Evolutionary conservation across 37 sponge, comb jelly and placozoan species (phyloP).

Genomic region (Chondrilla cf. caribensis): DNA sequence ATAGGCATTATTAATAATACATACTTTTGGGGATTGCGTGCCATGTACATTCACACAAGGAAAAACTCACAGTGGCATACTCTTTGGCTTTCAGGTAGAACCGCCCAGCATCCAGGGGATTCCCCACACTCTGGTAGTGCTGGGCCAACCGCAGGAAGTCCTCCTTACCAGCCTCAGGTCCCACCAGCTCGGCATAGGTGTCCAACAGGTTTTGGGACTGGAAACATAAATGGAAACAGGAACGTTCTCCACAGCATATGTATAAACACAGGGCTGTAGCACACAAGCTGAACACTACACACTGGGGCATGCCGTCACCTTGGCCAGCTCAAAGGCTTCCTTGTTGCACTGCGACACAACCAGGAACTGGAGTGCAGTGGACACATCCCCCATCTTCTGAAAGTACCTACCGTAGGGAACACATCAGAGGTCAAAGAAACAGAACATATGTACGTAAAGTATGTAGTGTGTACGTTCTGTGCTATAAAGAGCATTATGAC

Average conservation of each 20-base stretch:
- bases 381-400: conserved; percentile 77
- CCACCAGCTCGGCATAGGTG: conserved; percentile 88
- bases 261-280: not conserved
- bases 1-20: too few species aligned
- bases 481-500: too few species aligned
- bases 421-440: not conserved
- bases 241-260: not conserved
- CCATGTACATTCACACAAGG: too few species aligned
- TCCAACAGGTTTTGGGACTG: conserved; percentile 79
- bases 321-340: conserved; percentile 92
- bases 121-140: conserved; percentile 59
- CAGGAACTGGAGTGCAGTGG: conserved; percentile 87
- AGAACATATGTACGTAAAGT: too few species aligned
- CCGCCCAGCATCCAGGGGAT: conserved; percentile 73
- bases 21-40: too few species aligned
- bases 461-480: too few species aligned
- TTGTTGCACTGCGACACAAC: conserved; percentile 82
- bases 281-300: too few species aligned
- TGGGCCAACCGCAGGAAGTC: conserved; percentile 83
- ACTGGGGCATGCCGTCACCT: too few species aligned
- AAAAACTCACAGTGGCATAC: conserved; percentile 56
- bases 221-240: not conserved
- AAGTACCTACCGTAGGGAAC: conserved; percentile 62
- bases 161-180: conserved; percentile 69
- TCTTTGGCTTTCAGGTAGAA: conserved; percentile 78